These are phyloP conservation scores for Cervus canadensis DNA, from an alignment of 2,113 vertebrate genomes.

Conservation along the genomic window DNA sequence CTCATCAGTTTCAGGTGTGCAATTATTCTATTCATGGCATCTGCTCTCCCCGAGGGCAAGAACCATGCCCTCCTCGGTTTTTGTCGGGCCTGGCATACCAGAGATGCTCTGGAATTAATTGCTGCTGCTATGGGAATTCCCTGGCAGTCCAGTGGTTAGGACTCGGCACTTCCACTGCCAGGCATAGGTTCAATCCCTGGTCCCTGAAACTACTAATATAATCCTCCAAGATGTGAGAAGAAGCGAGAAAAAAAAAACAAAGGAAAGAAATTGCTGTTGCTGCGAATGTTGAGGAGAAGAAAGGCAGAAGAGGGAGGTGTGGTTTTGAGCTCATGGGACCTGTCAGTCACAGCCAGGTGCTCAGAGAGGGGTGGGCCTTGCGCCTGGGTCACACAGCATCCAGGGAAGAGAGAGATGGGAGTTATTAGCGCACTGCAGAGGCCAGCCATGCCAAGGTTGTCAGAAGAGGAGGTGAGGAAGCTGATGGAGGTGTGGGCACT, in stretches of 20 bases:
- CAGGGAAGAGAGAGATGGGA: background rate
- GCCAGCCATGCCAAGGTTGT: background rate
- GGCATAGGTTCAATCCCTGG: background rate
- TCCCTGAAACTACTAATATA: background rate
- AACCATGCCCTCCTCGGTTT: background rate
- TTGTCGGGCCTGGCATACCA: background rate
- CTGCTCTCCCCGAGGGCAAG: background rate
- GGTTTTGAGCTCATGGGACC: background rate
- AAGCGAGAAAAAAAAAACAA: background rate
- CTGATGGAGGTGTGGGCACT: background rate
- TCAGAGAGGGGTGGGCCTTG: background rate
- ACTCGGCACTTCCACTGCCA: fast-evolving
- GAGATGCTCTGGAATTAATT: background rate
- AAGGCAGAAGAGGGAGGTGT: background rate
- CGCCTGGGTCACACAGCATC: background rate
- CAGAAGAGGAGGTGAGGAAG: background rate
- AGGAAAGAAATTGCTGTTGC: background rate
- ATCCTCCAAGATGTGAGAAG: background rate
- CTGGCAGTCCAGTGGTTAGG: background rate
- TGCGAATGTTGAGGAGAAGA: background rate
- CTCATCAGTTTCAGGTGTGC: background rate
- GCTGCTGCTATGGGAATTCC: background rate
- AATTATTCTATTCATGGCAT: background rate
- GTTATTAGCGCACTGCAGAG: background rate
- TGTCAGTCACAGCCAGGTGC: background rate